These are phyloP conservation scores for cattle (Bos taurus) DNA, from an alignment of 2,113 vertebrate species.

Conservation along the genomic window DNA sequence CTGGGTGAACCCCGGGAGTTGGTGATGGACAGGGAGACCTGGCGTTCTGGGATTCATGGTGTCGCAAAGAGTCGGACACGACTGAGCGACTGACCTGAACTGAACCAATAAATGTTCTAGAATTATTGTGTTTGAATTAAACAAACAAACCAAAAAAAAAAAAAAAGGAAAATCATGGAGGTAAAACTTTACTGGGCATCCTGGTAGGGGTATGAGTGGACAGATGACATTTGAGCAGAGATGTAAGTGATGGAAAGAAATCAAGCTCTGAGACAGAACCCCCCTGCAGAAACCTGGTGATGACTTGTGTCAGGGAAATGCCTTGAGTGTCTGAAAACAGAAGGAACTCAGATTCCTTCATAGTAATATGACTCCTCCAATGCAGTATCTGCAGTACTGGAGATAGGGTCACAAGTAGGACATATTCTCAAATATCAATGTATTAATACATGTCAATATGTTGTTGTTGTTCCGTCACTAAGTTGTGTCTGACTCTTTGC, in stretches of 20 bases:
- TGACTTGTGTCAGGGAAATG: not conserved
- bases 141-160: not conserved
- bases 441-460: not conserved
- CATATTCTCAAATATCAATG: not conserved
- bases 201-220: not conserved
- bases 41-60: rapidly evolving
- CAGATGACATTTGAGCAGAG: not conserved
- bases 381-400: not conserved
- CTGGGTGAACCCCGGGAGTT: too few relatives aligned
- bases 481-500: not conserved
- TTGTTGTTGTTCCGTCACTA: not conserved
- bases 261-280: not conserved
- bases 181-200: not conserved
- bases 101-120: not conserved
- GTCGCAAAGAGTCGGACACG: rapidly evolving
- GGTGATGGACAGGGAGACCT: too few relatives aligned
- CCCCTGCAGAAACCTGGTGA: not conserved
- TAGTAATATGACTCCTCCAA: too few relatives aligned
- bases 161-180: not conserved
- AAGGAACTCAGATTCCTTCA: not conserved
- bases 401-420: not conserved
- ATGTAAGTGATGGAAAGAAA: not conserved
- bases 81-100: too few relatives aligned
- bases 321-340: not conserved
- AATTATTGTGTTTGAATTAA: not conserved